phyloP scores from a whole-genome alignment of 2,113 vertebrate species.

The Sterrhoptilus dennistouni region DNA sequence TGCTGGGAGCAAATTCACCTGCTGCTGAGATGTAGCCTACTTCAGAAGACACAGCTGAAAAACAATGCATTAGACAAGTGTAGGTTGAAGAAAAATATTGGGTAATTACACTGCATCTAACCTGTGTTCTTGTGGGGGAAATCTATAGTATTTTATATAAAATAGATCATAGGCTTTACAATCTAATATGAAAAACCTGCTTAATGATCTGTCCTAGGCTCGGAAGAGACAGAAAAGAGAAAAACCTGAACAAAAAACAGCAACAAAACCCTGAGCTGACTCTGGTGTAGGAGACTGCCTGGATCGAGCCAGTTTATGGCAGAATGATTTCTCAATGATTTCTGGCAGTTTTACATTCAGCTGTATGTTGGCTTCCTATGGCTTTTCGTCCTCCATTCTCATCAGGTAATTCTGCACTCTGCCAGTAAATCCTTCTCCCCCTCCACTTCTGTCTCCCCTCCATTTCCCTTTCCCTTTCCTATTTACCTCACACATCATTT shows the following conservation, averaged over 20 bases:
- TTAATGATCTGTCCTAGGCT: not conserved
- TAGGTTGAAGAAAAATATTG: not conserved
- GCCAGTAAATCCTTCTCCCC: not conserved
- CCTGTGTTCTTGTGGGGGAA: not conserved
- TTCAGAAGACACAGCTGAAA: not conserved
- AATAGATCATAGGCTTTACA: not conserved
- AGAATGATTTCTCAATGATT: not conserved
- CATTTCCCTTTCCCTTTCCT: conserved; percentile 14
- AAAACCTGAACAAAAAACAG: not conserved
- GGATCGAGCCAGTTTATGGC: not conserved
- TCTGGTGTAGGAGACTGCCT: not conserved
- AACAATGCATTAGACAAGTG: not conserved
- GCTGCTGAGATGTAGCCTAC: not conserved
- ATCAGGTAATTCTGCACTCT: not conserved
- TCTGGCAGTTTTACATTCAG: conserved; percentile 9
- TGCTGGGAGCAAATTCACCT: not conserved
- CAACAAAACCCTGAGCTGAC: not conserved
- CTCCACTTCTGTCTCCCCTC: not conserved
- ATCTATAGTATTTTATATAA: not conserved
- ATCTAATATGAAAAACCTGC: not conserved
- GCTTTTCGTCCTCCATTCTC: not conserved
- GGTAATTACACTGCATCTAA: not conserved
- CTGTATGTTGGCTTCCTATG: not conserved
- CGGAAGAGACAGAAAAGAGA: not conserved
- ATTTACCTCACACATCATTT: conserved; percentile 4